Evolutionary conservation across 2,888 invertebrate species (phyloP).

Genomic region (Arrhopalites spinosus): DNA sequence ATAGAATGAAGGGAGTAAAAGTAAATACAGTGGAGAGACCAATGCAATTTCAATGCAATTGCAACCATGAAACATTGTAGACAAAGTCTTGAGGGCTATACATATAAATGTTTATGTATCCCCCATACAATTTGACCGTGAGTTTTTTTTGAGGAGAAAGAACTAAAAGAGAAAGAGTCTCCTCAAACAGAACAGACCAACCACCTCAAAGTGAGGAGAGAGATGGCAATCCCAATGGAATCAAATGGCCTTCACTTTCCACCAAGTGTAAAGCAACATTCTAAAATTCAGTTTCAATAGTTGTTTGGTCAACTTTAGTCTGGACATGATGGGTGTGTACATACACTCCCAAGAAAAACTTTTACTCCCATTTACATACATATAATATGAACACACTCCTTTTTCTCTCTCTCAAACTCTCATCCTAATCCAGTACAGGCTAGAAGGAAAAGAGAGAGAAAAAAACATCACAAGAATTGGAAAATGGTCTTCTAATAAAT

Average conservation of each 20-base stretch:
- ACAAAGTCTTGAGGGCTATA: background rate
- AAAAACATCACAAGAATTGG: conserved; percentile 22
- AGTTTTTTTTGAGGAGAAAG: background rate
- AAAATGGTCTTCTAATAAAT: conserved; percentile 24
- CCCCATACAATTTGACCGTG: background rate
- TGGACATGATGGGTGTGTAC: no score
- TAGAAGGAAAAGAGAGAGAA: background rate
- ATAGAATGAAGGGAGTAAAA: background rate
- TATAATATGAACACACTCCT: background rate
- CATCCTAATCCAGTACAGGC: background rate
- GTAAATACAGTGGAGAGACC: background rate
- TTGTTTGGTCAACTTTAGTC: background rate
- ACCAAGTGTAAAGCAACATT: background rate
- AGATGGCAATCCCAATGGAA: conserved; percentile 23
- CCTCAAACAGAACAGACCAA: background rate
- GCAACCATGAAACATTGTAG: background rate
- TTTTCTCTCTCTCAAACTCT: background rate
- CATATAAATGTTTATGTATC: no score
- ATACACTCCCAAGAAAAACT: conserved; percentile 8
- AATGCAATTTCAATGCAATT: conserved; percentile 3
- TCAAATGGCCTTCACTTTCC: background rate
- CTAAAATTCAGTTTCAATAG: conserved; percentile 23
- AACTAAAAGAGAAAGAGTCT: background rate
- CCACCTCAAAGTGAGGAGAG: background rate
- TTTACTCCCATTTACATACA: conserved; percentile 13